Percentiles rank a stretch among this genome's conserved stretches.
These are phyloP conservation scores for Sitobion miscanthi DNA, from an alignment of 1,140 invertebrate species.

Conservation along the genomic window DNA sequence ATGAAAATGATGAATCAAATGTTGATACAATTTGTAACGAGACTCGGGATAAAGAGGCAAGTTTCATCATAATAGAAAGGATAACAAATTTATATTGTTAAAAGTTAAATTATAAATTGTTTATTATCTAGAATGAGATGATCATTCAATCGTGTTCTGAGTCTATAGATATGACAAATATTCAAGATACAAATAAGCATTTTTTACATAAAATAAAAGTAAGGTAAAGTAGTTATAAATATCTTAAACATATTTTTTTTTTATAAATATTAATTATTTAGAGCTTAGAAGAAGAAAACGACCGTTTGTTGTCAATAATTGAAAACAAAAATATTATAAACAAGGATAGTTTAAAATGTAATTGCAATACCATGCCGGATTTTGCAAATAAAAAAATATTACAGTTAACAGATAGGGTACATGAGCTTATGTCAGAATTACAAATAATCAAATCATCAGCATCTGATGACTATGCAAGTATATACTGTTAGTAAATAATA, in stretches of 20 bases:
- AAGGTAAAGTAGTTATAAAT: not conserved
- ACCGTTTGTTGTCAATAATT: not conserved
- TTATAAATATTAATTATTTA: not conserved
- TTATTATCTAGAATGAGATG: conserved; percentile 16
- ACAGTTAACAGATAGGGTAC: conserved; percentile 15
- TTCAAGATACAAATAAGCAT: not conserved
- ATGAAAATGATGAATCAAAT: not conserved
- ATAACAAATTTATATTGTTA: not conserved
- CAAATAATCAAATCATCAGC: conserved; percentile 17
- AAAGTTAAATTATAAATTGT: not conserved
- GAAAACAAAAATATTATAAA: conserved; percentile 11
- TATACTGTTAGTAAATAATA: not conserved
- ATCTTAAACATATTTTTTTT: not conserved
- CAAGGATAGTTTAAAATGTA: not conserved
- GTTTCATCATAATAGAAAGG: not conserved
- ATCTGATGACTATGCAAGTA: conserved; percentile 15
- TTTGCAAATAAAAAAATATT: conserved; percentile 28
- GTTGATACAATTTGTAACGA: not conserved
- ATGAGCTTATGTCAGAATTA: not conserved
- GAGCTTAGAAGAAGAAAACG: conserved; percentile 34
- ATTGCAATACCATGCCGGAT: not conserved
- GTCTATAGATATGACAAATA: not conserved
- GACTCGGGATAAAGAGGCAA: not conserved
- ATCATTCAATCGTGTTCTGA: not conserved
- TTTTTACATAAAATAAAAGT: conserved; percentile 46